phyloP scores from a whole-genome alignment of 2,113 vertebrate genomes.

The Pelecanus crispus region DNA sequence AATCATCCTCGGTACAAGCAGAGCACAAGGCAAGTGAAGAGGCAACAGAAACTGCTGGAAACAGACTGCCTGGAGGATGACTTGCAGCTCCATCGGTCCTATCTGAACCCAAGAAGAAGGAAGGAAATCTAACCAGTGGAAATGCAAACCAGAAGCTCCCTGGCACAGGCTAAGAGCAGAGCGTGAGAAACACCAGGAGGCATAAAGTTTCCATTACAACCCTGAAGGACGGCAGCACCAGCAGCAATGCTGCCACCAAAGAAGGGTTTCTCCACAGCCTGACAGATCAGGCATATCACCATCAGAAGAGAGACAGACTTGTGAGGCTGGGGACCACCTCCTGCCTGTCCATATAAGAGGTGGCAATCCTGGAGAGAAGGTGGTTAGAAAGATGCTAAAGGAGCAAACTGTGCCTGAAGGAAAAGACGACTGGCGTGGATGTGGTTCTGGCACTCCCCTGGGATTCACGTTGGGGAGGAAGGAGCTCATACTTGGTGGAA shows the following conservation, averaged over 20 bases:
- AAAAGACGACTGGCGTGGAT: fast-evolving
- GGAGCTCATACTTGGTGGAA: neutral
- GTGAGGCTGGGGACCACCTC: neutral
- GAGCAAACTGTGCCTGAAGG: neutral
- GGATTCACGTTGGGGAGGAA: neutral
- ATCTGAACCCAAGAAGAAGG: neutral
- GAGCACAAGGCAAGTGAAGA: neutral
- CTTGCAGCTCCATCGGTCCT: neutral
- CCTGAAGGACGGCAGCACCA: neutral
- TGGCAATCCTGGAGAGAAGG: neutral
- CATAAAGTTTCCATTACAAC: neutral
- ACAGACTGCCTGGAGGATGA: neutral
- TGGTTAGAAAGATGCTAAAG: neutral
- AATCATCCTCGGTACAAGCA: neutral
- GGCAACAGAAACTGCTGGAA: neutral
- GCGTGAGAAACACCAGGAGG: neutral
- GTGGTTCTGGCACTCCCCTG: neutral
- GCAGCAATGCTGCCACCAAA: neutral
- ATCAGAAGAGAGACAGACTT: neutral
- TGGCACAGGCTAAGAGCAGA: neutral
- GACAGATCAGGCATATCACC: neutral
- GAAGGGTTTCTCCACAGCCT: neutral
- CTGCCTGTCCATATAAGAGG: neutral
- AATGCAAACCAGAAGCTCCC: neutral
- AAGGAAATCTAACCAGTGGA: neutral